phyloP scores from a whole-genome alignment of 2,797 vertebrate species.

The Trematomus bernacchii region DNA sequence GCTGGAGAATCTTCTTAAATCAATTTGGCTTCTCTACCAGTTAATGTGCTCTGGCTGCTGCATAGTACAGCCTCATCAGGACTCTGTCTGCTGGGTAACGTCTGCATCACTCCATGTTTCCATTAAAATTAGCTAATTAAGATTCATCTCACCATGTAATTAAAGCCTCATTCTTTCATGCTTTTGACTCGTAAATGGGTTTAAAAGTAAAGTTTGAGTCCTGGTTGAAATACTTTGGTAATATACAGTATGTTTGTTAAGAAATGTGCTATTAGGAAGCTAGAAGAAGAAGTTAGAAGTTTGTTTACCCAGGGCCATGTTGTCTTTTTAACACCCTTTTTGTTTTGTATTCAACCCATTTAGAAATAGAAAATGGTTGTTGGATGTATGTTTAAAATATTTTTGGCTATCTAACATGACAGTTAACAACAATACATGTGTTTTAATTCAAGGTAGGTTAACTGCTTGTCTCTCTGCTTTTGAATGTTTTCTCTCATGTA shows the following conservation, averaged over 20 bases:
- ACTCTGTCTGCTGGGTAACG: conserved; percentile 63
- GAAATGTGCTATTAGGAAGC: conserved; percentile 1
- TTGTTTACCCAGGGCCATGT: no score
- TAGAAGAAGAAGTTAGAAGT: conserved; percentile 25
- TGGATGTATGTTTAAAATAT: no score
- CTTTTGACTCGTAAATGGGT: conserved; percentile 28
- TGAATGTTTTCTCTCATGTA: no score
- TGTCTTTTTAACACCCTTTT: no score
- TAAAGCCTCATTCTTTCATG: conserved; percentile 50
- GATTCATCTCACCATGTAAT: conserved; percentile 69
- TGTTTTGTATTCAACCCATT: no score
- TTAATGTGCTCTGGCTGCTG: conserved; percentile 71
- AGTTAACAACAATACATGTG: no score
- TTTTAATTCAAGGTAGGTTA: no score
- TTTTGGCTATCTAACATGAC: no score
- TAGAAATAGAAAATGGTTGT: no score
- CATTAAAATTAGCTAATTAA: conserved; percentile 73
- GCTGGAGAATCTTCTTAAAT: conserved; percentile 75
- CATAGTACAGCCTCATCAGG: conserved; percentile 74
- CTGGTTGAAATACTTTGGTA: conserved; percentile 32
- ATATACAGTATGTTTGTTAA: neutral
- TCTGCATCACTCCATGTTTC: conserved; percentile 66
- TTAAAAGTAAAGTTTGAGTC: conserved; percentile 46
- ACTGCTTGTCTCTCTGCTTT: no score
- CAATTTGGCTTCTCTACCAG: conserved; percentile 76